Conservation (phyloP, 1,140 invertebrate genomes). For the Probaryconus sp. region DNA sequence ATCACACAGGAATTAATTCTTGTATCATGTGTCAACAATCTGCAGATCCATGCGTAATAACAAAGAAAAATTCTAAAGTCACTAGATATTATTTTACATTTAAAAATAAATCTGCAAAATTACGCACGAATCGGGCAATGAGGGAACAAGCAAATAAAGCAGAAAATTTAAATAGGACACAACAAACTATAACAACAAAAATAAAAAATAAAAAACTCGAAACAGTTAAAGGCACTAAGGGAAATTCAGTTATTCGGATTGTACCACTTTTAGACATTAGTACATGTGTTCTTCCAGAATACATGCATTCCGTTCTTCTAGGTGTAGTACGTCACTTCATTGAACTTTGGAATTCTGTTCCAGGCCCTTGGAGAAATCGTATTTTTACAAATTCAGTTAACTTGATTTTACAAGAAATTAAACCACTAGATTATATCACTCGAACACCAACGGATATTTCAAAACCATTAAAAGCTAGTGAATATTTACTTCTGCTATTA, state of each 20-base stretch:
- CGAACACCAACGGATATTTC: constrained; percentile 31
- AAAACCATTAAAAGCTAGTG: constrained; percentile 51
- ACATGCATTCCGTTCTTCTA: constrained; percentile 57
- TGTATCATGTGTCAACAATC: constrained; percentile 59
- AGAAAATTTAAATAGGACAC: not conserved
- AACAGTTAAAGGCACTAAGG: constrained; percentile 50
- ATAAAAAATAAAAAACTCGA: constrained; percentile 4
- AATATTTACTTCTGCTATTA: constrained; percentile 47
- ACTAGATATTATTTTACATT: constrained; percentile 47
- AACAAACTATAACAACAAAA: not conserved
- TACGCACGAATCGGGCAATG: constrained; percentile 33
- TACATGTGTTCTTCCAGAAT: constrained; percentile 51
- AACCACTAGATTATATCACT: constrained; percentile 39
- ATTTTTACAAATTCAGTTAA: constrained; percentile 26
- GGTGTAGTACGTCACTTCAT: constrained; percentile 36
- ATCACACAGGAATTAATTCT: constrained; percentile 39
- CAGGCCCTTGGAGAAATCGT: constrained; percentile 39
- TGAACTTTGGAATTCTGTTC: constrained; percentile 12
- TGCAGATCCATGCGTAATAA: constrained; percentile 7
- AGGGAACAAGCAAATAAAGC: constrained; percentile 31
- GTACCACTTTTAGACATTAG: constrained; percentile 49
- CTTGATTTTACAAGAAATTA: constrained; percentile 27
- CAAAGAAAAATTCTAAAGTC: constrained; percentile 18
- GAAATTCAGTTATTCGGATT: constrained; percentile 23
- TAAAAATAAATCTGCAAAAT: constrained; percentile 14